Conservation (phyloP, 1,140 invertebrate species). For the Drosophila suzukii region DNA sequence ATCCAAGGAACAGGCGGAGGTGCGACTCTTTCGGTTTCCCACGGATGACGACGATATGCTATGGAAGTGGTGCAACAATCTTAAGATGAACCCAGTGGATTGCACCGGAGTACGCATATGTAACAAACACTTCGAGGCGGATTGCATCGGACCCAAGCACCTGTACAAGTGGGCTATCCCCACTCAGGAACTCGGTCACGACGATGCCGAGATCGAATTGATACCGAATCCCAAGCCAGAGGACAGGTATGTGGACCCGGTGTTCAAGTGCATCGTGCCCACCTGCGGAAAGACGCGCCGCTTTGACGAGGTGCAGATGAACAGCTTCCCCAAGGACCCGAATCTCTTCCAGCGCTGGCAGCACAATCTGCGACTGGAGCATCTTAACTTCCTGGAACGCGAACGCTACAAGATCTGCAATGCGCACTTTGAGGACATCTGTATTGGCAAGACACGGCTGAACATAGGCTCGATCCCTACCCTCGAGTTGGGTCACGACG, state of each 20-base stretch:
- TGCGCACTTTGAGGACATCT: constrained; percentile 76
- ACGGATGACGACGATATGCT: constrained; percentile 76
- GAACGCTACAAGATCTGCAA: constrained; percentile 82
- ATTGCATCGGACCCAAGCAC: constrained; percentile 73
- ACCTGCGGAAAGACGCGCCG: constrained; percentile 78
- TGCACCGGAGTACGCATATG: constrained; percentile 75
- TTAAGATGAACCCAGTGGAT: constrained; percentile 77
- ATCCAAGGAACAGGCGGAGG: constrained; percentile 66
- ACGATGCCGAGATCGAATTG: constrained; percentile 64
- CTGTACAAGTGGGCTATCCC: constrained; percentile 77
- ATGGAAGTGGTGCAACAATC: constrained; percentile 81
- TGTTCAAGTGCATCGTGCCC: constrained; percentile 77
- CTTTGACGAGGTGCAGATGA: constrained; percentile 80
- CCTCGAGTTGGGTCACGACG: constrained; percentile 69
- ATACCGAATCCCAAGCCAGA: constrained; percentile 71
- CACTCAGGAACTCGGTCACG: constrained; percentile 65
- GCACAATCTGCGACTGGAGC: constrained; percentile 72
- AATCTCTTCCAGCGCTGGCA: constrained; percentile 66
- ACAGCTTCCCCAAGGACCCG: constrained; percentile 76
- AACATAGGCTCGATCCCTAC: constrained; percentile 75
- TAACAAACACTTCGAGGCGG: constrained; percentile 72
- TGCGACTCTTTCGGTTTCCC: constrained; percentile 76
- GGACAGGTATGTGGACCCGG: constrained; percentile 64
- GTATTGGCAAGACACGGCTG: constrained; percentile 72
- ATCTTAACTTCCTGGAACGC: constrained; percentile 69